Evolutionary conservation across 2,888 invertebrate species (phyloP).

Genomic region (Ctena decussata): DNA sequence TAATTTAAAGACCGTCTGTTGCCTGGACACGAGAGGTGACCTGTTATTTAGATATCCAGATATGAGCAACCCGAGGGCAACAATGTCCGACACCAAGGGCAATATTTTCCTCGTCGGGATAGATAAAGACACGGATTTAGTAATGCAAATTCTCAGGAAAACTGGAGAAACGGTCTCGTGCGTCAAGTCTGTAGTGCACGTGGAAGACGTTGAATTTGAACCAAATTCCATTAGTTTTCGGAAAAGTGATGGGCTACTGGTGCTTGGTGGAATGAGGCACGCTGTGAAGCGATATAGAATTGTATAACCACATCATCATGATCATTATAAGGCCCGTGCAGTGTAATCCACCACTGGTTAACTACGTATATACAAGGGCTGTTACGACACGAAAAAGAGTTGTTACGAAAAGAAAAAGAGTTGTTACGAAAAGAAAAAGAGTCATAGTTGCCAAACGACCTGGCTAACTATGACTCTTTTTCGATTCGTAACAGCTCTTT

Average conservation of each 20-base stretch:
- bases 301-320: background rate
- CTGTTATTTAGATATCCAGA: background rate
- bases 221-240: background rate
- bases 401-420: no score
- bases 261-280: background rate
- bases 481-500: no score
- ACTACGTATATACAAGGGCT: no score
- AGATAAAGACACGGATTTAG: background rate
- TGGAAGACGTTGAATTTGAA: background rate
- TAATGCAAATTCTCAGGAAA: background rate
- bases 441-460: no score
- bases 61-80: background rate
- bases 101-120: background rate
- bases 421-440: no score
- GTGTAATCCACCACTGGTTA: no score
- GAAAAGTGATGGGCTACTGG: background rate
- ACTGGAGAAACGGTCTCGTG: background rate
- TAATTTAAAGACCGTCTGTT: background rate
- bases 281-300: background rate
- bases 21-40: background rate
- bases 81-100: background rate
- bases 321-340: no score
- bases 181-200: background rate
- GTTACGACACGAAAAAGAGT: no score
- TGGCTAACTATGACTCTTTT: no score